These are phyloP conservation scores for Plecturocebus donacophilus DNA, from an alignment of 2,113 vertebrate genomes.

Conservation along the genomic window DNA sequence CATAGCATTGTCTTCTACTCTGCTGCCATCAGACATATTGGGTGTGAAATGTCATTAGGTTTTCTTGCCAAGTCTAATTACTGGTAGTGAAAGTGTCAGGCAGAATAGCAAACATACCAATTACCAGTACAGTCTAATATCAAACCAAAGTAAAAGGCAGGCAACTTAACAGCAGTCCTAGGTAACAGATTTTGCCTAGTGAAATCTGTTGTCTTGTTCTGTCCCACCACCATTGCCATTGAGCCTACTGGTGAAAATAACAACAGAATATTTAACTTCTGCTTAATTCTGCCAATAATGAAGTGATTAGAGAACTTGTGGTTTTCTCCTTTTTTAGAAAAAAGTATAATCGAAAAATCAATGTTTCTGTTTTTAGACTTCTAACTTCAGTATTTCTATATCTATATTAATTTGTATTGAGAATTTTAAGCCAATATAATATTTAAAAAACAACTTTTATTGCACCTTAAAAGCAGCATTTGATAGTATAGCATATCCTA, in stretches of 20 bases:
- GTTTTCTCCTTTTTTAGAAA: background rate
- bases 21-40: background rate
- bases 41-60: slow-evolving; percentile 44
- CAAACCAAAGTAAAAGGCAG: background rate
- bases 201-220: background rate
- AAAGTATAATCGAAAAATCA: background rate
- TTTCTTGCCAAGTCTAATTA: slow-evolving; percentile 46
- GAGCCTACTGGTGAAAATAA: background rate
- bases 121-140: background rate
- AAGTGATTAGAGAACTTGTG: background rate
- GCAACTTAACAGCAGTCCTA: background rate
- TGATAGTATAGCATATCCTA: background rate
- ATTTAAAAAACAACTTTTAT: background rate
- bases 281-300: background rate
- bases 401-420: background rate
- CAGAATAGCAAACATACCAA: background rate
- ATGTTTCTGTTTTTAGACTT: background rate
- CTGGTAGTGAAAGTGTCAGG: background rate
- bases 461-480: background rate
- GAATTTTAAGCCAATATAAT: background rate
- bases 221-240: background rate
- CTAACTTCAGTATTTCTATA: background rate
- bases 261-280: background rate
- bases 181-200: background rate
- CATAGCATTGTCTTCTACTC: background rate